Evolutionary conservation across 2,797 vertebrate species (phyloP).

Genomic region (Myotis daubentonii): DNA sequence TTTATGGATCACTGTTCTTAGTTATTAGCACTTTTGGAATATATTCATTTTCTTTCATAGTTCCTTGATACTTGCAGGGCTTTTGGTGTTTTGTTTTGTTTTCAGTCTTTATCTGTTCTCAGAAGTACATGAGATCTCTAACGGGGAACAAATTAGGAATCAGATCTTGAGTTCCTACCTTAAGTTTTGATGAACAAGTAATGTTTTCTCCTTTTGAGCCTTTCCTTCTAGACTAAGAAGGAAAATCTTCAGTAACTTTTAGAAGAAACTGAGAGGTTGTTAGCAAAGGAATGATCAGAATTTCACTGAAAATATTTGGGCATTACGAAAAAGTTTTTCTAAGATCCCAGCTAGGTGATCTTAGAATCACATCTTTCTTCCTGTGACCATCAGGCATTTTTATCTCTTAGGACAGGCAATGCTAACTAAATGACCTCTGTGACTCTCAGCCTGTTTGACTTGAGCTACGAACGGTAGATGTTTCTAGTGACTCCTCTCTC

Average conservation of each 20-base stretch:
- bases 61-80: slow-evolving; percentile 15
- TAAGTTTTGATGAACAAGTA: slow-evolving; percentile 22
- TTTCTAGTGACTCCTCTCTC: neutral
- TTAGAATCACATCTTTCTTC: slow-evolving; percentile 17
- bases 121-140: neutral
- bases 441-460: neutral
- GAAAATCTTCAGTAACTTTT: slow-evolving; percentile 34
- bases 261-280: slow-evolving; percentile 25
- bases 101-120: slow-evolving; percentile 13
- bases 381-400: neutral
- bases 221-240: slow-evolving; percentile 26
- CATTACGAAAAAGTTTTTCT: slow-evolving; percentile 25
- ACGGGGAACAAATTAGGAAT: slow-evolving; percentile 11
- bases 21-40: slow-evolving; percentile 36
- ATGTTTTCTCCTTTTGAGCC: slow-evolving; percentile 3
- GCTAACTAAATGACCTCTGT: neutral
- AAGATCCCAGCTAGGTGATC: neutral
- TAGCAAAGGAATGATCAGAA: slow-evolving; percentile 23
- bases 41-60: slow-evolving; percentile 21
- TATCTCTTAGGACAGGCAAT: neutral
- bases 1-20: slow-evolving; percentile 29
- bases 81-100: neutral
- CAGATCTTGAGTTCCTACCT: slow-evolving; percentile 23
- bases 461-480: neutral
- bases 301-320: slow-evolving; percentile 42